These are phyloP conservation scores for Nerophis ophidion DNA, from an alignment of 2,113 vertebrate species.

Conservation along the genomic window DNA sequence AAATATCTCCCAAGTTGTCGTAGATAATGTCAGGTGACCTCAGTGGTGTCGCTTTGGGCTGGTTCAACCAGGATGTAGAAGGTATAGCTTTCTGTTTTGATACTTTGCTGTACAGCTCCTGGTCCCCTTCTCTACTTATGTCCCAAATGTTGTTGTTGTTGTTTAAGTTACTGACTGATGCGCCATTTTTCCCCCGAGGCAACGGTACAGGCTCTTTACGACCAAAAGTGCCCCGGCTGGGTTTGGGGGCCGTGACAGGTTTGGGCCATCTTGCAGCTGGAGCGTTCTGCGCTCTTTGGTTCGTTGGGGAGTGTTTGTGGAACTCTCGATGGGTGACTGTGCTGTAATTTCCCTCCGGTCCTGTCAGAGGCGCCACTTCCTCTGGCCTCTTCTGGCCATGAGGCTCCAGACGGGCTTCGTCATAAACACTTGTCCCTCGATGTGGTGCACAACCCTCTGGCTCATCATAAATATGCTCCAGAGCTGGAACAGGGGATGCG, in stretches of 20 bases:
- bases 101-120: slow-evolving; percentile 79
- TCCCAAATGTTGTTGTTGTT: slow-evolving; percentile 73
- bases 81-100: slow-evolving; percentile 58
- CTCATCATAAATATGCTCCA: slow-evolving; percentile 91
- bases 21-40: slow-evolving; percentile 71
- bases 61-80: slow-evolving; percentile 39
- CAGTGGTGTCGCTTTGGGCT: slow-evolving; percentile 26
- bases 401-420: slow-evolving; percentile 67
- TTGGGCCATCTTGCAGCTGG: slow-evolving; percentile 66
- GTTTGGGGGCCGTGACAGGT: slow-evolving; percentile 81
- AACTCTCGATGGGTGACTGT: slow-evolving; percentile 55
- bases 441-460: slow-evolving; percentile 75
- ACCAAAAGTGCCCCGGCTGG: slow-evolving; percentile 43
- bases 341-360: slow-evolving; percentile 28
- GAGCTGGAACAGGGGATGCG: background rate
- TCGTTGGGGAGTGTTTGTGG: slow-evolving; percentile 61
- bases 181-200: slow-evolving; percentile 49
- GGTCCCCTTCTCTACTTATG: slow-evolving; percentile 5
- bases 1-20: slow-evolving; percentile 73
- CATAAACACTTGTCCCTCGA: slow-evolving; percentile 64
- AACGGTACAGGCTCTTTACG: slow-evolving; percentile 58
- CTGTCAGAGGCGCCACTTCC: slow-evolving; percentile 1
- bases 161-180: slow-evolving; percentile 58
- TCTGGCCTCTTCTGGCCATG: slow-evolving; percentile 67
- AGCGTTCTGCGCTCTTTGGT: slow-evolving; percentile 45